These are phyloP conservation scores for Dicycla oo DNA, from an alignment of 2,888 invertebrate genomes.

Conservation along the genomic window DNA sequence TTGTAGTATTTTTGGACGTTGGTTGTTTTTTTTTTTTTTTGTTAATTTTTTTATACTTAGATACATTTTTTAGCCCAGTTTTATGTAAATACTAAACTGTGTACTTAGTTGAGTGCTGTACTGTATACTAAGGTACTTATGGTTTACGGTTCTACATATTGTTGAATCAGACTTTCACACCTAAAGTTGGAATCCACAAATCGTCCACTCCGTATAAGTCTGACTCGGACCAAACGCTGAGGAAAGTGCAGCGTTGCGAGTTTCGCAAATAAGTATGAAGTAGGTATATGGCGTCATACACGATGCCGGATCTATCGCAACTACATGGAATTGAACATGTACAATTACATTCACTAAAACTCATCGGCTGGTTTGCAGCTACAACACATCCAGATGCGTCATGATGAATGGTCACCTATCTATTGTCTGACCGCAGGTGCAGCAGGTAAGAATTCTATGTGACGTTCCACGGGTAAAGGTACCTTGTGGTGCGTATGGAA, in stretches of 20 bases:
- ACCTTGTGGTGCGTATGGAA: no score
- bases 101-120: no score
- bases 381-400: no score
- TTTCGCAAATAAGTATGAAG: conserved; percentile 27
- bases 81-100: background rate
- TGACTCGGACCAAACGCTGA: conserved; percentile 30
- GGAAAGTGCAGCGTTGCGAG: conserved; percentile 25
- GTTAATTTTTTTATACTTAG: no score
- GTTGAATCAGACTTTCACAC: conserved; percentile 22
- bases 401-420: no score
- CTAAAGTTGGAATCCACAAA: conserved; percentile 11
- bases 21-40: no score
- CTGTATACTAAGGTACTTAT: background rate
- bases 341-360: background rate
- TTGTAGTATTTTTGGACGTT: no score
- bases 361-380: background rate
- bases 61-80: background rate
- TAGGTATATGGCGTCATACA: conserved; percentile 19
- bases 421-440: no score
- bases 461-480: no score
- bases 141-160: background rate
- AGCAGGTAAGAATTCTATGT: no score
- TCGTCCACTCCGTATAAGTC: conserved; percentile 8
- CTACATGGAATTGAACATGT: background rate
- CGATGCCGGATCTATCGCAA: conserved; percentile 14